Base-by-base conservation (phyloP, 64 coral and sea anemone species). In the Hydrozoanthus tunicans region DNA sequence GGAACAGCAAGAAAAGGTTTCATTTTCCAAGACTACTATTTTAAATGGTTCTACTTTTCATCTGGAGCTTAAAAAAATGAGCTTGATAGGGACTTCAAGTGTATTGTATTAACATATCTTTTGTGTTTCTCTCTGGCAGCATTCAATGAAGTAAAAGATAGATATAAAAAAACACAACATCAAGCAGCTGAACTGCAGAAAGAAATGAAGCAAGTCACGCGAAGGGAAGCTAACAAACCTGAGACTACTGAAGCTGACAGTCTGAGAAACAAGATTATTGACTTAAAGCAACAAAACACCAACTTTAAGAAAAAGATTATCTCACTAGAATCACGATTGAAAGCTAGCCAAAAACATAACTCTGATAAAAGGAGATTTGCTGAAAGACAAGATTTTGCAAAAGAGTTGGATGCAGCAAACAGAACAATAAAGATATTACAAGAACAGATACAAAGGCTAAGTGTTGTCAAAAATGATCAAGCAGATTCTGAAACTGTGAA, bases 101-200 rank as follows among this genome's bases (percentile, higher is more conserved):
- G 32, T 43, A 43, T 43, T 43, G 32, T 43, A 43, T 43, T 43
- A 43, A 43, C 32, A 79, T 17, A 1, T 81, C 61, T 7, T 12
- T 57, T 43, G 23, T 74, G n/a, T 88, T 73, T 86, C 5, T 55
- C n/a, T 58, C 17, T 73, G 56, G 53, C 23, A 88, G 84, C 69
- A 51, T 88, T 88, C 20, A 88, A 6, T 24, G 69, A 88, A 4
- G 68, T 88, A 25, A 88, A 88, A 74, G 84, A 23, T 2, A 74
- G 84, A 61, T 88, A 88, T 23, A 26, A 15, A 13, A 88, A 88
- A 88, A 59, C 54, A 73, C 84, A 88, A 51, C 56, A 88, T 25
- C 69, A 74, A 55, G 53, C 69, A 6, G 56, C 56, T 88, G 84
- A 88, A 17, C 53, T 88, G 51, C 68, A 88, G 56, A 88, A 73